phyloP scores from a whole-genome alignment of 2,797 vertebrate genomes.

The Tragelaphus eurycerus region DNA sequence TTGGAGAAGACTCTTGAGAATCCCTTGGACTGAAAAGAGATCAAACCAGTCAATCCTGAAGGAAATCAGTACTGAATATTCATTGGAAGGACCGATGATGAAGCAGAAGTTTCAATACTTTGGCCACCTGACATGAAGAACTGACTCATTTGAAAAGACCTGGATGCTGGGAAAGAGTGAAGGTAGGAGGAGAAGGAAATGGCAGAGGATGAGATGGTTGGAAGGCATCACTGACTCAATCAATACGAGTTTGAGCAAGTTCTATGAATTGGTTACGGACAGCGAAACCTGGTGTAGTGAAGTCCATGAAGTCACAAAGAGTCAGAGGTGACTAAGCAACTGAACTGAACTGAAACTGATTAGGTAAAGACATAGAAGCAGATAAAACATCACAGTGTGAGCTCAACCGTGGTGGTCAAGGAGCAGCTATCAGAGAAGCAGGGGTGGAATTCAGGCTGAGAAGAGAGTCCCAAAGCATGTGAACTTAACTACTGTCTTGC shows the following conservation, averaged over 20 bases:
- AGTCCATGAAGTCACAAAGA: background rate
- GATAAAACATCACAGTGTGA: background rate
- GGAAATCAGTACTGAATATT: background rate
- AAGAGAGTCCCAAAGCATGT: background rate
- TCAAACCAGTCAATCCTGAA: background rate
- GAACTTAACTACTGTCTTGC: background rate
- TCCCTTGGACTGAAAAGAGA: background rate
- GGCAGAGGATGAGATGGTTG: background rate
- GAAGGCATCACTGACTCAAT: rapidly evolving
- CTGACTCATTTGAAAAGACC: background rate
- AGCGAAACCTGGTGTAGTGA: background rate
- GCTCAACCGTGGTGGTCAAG: no score
- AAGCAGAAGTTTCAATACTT: background rate
- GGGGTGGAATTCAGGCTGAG: background rate
- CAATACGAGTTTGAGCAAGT: background rate
- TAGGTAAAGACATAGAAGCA: background rate
- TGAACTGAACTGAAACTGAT: background rate
- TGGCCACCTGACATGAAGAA: background rate
- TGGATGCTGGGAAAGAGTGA: background rate
- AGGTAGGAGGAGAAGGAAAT: background rate
- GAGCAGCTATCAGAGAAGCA: background rate
- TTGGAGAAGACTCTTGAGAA: background rate
- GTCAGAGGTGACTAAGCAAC: background rate
- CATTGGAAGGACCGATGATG: background rate
- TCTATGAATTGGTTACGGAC: background rate